Evolutionary conservation across 2,797 vertebrate species (phyloP).

Genomic region (Notolabrus celidotus): DNA sequence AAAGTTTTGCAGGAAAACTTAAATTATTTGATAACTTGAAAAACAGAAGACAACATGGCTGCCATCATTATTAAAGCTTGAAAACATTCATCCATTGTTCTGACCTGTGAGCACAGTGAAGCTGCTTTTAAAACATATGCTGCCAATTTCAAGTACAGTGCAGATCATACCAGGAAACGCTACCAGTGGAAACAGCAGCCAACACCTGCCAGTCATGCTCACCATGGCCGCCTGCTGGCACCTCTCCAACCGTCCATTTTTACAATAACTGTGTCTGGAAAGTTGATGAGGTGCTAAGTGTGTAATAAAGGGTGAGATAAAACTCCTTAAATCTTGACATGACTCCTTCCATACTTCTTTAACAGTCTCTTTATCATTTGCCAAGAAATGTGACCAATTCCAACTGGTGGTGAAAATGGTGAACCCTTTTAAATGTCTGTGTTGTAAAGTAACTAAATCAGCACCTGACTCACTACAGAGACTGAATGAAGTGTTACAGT

Average conservation of each 20-base stretch:
- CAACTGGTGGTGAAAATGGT: slow-evolving; percentile 32
- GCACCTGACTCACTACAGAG: slow-evolving; percentile 1
- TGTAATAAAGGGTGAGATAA: slow-evolving; percentile 82
- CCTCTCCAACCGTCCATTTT: slow-evolving; percentile 63
- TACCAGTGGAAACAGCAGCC: slow-evolving; percentile 63
- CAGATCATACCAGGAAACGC: slow-evolving; percentile 48
- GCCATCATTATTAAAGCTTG: slow-evolving; percentile 29
- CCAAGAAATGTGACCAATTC: slow-evolving; percentile 48
- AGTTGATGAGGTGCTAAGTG: slow-evolving; percentile 87
- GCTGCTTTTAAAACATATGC: slow-evolving; percentile 46
- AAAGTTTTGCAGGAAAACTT: slow-evolving; percentile 14
- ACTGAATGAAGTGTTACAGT: neutral
- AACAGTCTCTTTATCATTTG: slow-evolving; percentile 63
- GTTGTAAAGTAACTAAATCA: slow-evolving; percentile 13
- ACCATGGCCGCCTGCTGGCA: slow-evolving; percentile 72
- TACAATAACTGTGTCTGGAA: slow-evolving; percentile 78
- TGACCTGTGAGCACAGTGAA: slow-evolving; percentile 16
- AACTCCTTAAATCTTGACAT: slow-evolving; percentile 76
- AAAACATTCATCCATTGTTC: slow-evolving; percentile 20
- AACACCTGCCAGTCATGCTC: slow-evolving; percentile 69
- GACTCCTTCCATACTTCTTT: slow-evolving; percentile 58
- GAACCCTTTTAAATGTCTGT: slow-evolving; percentile 15
- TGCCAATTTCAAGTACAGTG: slow-evolving; percentile 40
- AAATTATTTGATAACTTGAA: slow-evolving; percentile 45
- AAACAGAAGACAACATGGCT: slow-evolving; percentile 30